Base-by-base conservation (phyloP, 1,140 invertebrate species). In the Lerema accius region DNA sequence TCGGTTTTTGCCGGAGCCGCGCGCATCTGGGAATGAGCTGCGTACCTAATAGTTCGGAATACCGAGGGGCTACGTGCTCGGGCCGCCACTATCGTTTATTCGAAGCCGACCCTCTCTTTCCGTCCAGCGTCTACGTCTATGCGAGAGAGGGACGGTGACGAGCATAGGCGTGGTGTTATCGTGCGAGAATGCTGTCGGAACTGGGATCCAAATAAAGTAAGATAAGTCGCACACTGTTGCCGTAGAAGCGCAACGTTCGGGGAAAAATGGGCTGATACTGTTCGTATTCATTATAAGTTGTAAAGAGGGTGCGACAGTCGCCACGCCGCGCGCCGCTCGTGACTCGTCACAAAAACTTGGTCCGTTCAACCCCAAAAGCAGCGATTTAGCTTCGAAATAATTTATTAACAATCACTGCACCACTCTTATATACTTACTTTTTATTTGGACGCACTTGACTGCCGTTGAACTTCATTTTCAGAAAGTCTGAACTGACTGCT, bases 111-210 rank as follows among this genome's bases (percentile, higher is more conserved):
- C 66, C 50, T 68, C 69, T 67, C 66, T 65, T 23, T 68, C 53
- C 42, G 19, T 11, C 59, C 43, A 14, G 26, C 15, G 5, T 45
- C 16, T 17, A 51, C n/a, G 28, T 14, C 4, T 5, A 23, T 0
- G 43, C 28, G 1, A 6, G 14, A 59, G 14, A 11, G 15, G 11
- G 37, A 42, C 45, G 43, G 55, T n/a, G 17, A 32, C 3, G 7
- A 55, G 43, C 42, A 28, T 28, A 60, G 63, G 71, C 63, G 40
- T 46, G 59, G 65, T 63, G 65, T 70, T 68, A 73, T 66, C 73
- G 73, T 76, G 73, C 67, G 70, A 62, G 73, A 76, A 76, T 76
- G 73, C 67, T 59, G 70, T 65, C 60, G 60, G 58, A 70, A 56
- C 63, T 69, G 55, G 63, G 58, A 50, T 68, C 69, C 70, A 67